Evolutionary conservation across 2,888 invertebrate genomes (phyloP), one percentile per base, ranked within the genome.

Genomic region (Portevinia maculata): DNA sequence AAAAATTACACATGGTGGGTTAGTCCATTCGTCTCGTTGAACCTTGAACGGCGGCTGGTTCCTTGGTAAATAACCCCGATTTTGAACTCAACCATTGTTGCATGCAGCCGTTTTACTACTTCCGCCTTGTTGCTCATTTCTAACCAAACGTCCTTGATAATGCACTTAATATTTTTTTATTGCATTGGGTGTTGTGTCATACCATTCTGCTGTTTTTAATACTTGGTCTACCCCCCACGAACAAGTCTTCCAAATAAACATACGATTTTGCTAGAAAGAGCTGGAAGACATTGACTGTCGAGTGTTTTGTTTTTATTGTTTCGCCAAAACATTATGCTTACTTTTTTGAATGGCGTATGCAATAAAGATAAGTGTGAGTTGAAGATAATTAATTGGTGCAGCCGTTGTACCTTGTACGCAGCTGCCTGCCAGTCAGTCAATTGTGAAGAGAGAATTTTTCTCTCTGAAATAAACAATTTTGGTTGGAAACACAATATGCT

Each of bases 201-300:
- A 11, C 9, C 34, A 34, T 28, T n/a, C n/a, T n/a, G n/a, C n/a
- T n/a, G n/a, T 37, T 21, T 9, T 37, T 39, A 39, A 41, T 9
- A 9, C 19, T 44, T 44, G 5, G 8, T 6, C 9, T 13, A 32
- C 37, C 24, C n/a, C 17, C 48, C 34, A n/a, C 15, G 24, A 24
- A 8, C 13, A 19, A 17, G 28, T 28, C 13, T 13, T 6, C 17
- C 11, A 34, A 34, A 13, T 15, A 87, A 88, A 88, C 90, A 87
- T 89, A 86, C 87, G 90, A 89, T 89, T 89, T 89, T 88, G 89
- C 48, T 65, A 85, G 87, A 89, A 85, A 79, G 88, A 88, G 89
- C 87, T 84, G 85, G 86, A 28, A 19, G 30, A 79, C 28, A 37
- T 1, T 13, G 39, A 15, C 13, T 7, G 37, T 13, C 6, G n/a